These are phyloP conservation scores for Epizoanthus ramosus DNA, from an alignment of 92 coral and sea anemone genomes.

Conservation along the genomic window DNA sequence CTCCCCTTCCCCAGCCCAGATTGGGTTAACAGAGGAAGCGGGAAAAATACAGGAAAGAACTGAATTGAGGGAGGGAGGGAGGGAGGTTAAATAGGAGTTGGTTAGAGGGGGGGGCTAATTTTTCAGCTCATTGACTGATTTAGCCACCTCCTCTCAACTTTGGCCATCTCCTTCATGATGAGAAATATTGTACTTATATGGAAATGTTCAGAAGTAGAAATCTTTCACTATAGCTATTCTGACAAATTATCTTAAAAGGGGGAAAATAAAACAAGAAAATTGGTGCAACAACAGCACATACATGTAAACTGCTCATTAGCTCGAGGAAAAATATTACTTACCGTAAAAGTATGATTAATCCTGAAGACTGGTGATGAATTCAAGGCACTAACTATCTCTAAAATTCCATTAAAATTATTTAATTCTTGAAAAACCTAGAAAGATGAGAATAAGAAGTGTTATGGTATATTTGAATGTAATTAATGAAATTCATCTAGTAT, in stretches of 20 bases:
- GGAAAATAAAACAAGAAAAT: background rate
- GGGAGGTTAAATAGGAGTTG: background rate
- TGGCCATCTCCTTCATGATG: too few relatives aligned
- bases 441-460: background rate
- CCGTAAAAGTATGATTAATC: constrained; percentile 93
- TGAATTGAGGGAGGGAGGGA: too few relatives aligned
- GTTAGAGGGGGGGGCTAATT: background rate
- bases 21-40: too few relatives aligned
- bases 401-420: constrained; percentile 98
- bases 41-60: too few relatives aligned
- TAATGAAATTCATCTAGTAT: background rate
- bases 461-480: background rate
- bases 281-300: background rate
- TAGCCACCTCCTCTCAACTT: too few relatives aligned
- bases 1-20: too few relatives aligned
- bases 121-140: background rate
- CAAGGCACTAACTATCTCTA: constrained; percentile 98
- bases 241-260: too few relatives aligned
- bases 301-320: background rate
- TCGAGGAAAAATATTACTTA: constrained; percentile 46
- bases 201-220: too few relatives aligned
- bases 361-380: constrained; percentile 96
- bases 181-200: background rate
- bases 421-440: constrained; percentile 96
- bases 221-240: too few relatives aligned